Evolutionary conservation across 1,140 invertebrate genomes (phyloP).

Genomic region (Zaprionus tsacasi): DNA sequence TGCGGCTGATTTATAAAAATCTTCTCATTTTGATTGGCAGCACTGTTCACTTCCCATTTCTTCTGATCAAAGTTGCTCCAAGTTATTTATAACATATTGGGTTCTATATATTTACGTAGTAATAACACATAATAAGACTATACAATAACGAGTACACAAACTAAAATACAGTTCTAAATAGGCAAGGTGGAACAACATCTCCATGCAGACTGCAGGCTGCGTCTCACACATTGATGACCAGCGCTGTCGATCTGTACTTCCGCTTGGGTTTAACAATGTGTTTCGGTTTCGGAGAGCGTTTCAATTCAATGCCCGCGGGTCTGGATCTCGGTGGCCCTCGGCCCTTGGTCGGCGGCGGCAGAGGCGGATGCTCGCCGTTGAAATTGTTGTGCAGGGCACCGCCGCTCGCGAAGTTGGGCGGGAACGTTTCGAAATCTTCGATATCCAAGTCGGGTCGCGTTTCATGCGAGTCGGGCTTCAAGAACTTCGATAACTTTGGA

Average conservation of each 20-base stretch:
- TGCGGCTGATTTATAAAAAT: too few species aligned
- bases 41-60: too few species aligned
- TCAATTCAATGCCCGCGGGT: conserved; percentile 47
- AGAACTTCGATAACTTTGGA: conserved; percentile 75
- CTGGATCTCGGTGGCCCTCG: conserved; percentile 45
- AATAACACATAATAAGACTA: conserved; percentile 45
- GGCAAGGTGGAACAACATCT: conserved; percentile 29
- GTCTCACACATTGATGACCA: conserved; percentile 77
- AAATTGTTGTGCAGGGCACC: conserved; percentile 54
- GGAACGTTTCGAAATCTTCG: conserved; percentile 69
- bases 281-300: conserved; percentile 58
- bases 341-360: conserved; percentile 37
- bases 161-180: conserved; percentile 42
- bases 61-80: not conserved
- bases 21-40: too few species aligned
- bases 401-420: conserved; percentile 56
- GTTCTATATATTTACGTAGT: conserved; percentile 53
- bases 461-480: conserved; percentile 69
- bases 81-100: not conserved
- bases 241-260: conserved; percentile 68
- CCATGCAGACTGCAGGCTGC: not conserved
- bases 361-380: conserved; percentile 38
- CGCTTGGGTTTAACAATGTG: conserved; percentile 63
- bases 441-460: conserved; percentile 62
- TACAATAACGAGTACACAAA: conserved; percentile 28